A percentile compares a stretch with the other conserved stretches of the same genome.
These are phyloP conservation scores for Sceliomorpha sp. DNA, from an alignment of 2,888 invertebrate species.

Conservation along the genomic window DNA sequence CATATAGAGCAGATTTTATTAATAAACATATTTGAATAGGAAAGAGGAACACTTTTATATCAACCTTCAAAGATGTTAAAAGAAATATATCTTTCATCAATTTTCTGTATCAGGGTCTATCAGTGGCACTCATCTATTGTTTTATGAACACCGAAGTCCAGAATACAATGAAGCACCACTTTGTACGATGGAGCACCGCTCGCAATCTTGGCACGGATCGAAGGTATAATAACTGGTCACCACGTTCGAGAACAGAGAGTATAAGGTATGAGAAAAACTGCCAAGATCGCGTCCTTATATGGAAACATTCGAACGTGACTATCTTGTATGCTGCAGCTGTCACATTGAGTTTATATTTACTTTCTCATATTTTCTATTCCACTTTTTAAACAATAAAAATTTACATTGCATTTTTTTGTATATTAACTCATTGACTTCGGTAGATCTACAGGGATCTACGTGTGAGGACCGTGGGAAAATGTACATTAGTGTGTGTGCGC, in stretches of 20 bases:
- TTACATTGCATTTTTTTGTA: too few species aligned
- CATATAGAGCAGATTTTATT: too few species aligned
- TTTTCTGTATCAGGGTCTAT: conserved; percentile 88
- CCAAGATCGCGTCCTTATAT: conserved; percentile 54
- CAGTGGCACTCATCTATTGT: conserved; percentile 94
- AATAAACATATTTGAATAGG: too few species aligned
- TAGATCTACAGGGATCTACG: too few species aligned
- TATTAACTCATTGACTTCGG: too few species aligned
- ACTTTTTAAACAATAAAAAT: too few species aligned
- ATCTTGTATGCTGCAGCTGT: conserved; percentile 34
- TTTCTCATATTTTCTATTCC: too few species aligned
- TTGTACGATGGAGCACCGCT: conserved; percentile 88
- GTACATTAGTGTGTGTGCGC: too few species aligned
- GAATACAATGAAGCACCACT: conserved; percentile 90
- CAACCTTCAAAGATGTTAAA: too few species aligned
- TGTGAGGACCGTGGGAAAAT: too few species aligned
- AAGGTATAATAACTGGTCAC: conserved; percentile 90
- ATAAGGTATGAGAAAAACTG: conserved; percentile 84
- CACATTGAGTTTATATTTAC: conserved; percentile 25
- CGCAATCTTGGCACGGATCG: conserved; percentile 84
- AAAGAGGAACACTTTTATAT: too few species aligned
- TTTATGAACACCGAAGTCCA: conserved; percentile 96
- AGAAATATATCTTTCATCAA: too few species aligned
- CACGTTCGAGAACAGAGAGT: conserved; percentile 89
- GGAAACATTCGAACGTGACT: conserved; percentile 50